phyloP scores from a whole-genome alignment of 2,797 vertebrate genomes.

The Poecilia picta region DNA sequence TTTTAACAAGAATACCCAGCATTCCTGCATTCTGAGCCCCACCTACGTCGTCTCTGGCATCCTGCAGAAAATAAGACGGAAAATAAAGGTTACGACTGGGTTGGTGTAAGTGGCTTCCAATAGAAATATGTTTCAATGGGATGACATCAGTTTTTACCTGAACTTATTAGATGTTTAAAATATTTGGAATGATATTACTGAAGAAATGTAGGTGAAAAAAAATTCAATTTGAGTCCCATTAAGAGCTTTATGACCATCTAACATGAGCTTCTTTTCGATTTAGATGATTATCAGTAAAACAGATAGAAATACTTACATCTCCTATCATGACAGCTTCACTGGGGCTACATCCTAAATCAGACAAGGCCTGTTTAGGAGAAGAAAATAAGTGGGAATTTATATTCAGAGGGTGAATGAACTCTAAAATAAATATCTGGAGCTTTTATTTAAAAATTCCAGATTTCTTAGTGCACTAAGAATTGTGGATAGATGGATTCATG shows the following conservation, averaged over 20 bases:
- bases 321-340: constrained; percentile 94
- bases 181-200: not conserved
- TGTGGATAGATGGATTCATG: not conserved
- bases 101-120: not conserved
- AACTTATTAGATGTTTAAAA: not conserved
- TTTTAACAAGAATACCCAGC: constrained; percentile 93
- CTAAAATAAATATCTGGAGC: too few relatives aligned
- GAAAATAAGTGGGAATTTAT: constrained; percentile 3
- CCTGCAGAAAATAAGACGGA: constrained; percentile 72
- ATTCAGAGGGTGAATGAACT: not conserved
- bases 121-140: not conserved
- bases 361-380: constrained; percentile 80
- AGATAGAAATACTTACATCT: constrained; percentile 72
- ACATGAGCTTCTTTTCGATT: not conserved
- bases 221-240: not conserved
- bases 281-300: not conserved
- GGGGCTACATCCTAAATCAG: constrained; percentile 83
- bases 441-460: not conserved
- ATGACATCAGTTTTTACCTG: not conserved
- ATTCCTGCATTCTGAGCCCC: constrained; percentile 92
- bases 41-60: constrained; percentile 93
- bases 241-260: not conserved
- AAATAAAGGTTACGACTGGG: not conserved
- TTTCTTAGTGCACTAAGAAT: not conserved
- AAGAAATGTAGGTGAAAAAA: not conserved